Evolutionary conservation across 2,888 invertebrate species (phyloP).

Genomic region (Linnaemya vulpina): DNA sequence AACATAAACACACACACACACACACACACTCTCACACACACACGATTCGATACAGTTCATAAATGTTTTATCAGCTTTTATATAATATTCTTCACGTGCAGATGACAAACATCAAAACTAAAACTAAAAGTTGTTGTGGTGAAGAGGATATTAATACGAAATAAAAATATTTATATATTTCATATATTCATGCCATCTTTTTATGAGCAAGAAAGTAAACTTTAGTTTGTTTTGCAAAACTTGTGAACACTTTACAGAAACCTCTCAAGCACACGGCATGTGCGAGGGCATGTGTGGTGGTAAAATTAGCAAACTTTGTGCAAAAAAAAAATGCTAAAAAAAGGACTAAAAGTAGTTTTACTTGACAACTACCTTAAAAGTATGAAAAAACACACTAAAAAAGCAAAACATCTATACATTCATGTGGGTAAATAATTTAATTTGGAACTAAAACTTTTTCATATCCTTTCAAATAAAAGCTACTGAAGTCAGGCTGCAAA

Average conservation of each 20-base stretch:
- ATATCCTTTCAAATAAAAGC: background rate
- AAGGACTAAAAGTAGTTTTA: background rate
- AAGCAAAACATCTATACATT: background rate
- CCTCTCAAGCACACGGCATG: no score
- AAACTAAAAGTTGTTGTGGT: background rate
- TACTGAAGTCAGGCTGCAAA: background rate
- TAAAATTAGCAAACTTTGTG: background rate
- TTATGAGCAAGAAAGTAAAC: background rate
- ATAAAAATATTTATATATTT: background rate
- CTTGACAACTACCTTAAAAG: background rate
- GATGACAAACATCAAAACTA: background rate
- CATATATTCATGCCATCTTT: no score
- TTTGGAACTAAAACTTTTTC: background rate
- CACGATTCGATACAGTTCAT: background rate
- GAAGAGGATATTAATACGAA: background rate
- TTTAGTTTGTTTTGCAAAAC: background rate
- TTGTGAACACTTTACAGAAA: background rate
- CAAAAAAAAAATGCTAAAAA: background rate
- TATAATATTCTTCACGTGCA: constrained; percentile 2
- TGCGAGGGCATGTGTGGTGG: background rate
- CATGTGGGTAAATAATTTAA: background rate
- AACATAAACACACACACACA: no score
- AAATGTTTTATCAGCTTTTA: background rate
- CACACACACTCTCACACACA: background rate
- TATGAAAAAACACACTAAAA: background rate